These are phyloP conservation scores for Microchrysa polita DNA, from an alignment of 2,888 invertebrate genomes.

Conservation along the genomic window DNA sequence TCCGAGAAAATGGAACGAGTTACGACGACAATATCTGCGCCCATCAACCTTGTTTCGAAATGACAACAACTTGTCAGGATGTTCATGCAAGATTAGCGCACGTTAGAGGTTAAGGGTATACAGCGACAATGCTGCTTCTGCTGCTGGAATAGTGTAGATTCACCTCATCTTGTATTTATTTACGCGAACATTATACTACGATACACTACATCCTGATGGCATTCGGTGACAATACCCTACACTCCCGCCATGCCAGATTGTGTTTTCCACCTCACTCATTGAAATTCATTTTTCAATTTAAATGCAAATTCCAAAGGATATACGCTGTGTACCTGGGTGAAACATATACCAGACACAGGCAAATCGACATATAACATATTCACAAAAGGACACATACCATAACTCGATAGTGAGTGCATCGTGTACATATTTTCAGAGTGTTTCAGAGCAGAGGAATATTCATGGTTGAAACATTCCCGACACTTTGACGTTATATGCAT, in stretches of 20 bases:
- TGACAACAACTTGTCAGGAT: too few relatives aligned
- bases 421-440: not conserved
- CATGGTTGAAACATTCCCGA: too few relatives aligned
- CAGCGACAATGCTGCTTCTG: too few relatives aligned
- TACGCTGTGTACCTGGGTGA: not conserved
- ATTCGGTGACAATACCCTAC: conserved; percentile 14
- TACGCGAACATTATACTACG: conserved; percentile 46
- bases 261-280: conserved; percentile 42
- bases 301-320: conserved; percentile 45
- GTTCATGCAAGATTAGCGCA: too few relatives aligned
- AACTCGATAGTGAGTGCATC: not conserved
- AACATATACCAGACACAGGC: conserved; percentile 14
- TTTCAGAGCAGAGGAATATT: too few relatives aligned
- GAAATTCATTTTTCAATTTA: conserved; percentile 50
- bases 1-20: too few relatives aligned
- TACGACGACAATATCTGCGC: too few relatives aligned
- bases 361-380: conserved; percentile 4
- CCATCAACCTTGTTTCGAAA: too few relatives aligned
- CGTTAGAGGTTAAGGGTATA: too few relatives aligned
- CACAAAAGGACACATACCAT: conserved; percentile 29
- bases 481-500: too few relatives aligned
- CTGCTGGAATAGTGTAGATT: too few relatives aligned
- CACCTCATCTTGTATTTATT: conserved; percentile 45
- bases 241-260: conserved; percentile 6
- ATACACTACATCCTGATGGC: conserved; percentile 21